Conservation (phyloP, 2,888 invertebrate genomes). For the Cerastis leucographa region DNA sequence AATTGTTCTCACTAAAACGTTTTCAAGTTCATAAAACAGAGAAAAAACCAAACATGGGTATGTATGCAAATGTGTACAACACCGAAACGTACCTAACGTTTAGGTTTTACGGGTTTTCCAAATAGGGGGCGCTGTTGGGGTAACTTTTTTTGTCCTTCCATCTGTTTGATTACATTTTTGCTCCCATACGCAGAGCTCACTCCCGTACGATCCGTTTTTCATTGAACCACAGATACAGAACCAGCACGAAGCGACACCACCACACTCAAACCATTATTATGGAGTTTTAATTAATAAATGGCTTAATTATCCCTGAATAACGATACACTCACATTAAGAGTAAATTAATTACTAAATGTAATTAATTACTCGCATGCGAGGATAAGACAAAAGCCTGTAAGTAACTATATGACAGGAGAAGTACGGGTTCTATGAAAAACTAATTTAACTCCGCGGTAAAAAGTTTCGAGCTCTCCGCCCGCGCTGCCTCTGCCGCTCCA, state of each 20-base stretch:
- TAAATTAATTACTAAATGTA: slow-evolving; percentile 82
- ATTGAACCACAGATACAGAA: slow-evolving; percentile 44
- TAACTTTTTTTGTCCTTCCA: slow-evolving; percentile 57
- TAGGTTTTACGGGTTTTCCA: slow-evolving; percentile 57
- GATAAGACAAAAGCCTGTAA: slow-evolving; percentile 66
- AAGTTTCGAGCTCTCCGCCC: slow-evolving; percentile 66
- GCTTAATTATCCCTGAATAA: slow-evolving; percentile 77
- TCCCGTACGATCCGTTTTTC: slow-evolving; percentile 44
- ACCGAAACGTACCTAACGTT: slow-evolving; percentile 40
- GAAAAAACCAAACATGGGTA: slow-evolving; percentile 58
- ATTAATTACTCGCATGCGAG: slow-evolving; percentile 81
- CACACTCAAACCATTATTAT: slow-evolving; percentile 35
- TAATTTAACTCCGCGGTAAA: slow-evolving; percentile 79
- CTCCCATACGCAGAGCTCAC: slow-evolving; percentile 32
- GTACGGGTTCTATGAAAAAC: slow-evolving; percentile 79
- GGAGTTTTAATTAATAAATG: slow-evolving; percentile 80
- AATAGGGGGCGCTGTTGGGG: slow-evolving; percentile 51
- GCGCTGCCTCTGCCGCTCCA: slow-evolving; percentile 62
- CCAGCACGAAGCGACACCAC: slow-evolving; percentile 16
- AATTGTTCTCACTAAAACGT: slow-evolving; percentile 26
- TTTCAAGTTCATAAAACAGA: slow-evolving; percentile 55
- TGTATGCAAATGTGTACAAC: slow-evolving; percentile 63
- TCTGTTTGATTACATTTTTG: slow-evolving; percentile 66
- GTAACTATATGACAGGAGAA: slow-evolving; percentile 66
- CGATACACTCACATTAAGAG: slow-evolving; percentile 76